Base-by-base conservation (phyloP, 92 coral and sea anemone species). In the Micromussa lordhowensis region DNA sequence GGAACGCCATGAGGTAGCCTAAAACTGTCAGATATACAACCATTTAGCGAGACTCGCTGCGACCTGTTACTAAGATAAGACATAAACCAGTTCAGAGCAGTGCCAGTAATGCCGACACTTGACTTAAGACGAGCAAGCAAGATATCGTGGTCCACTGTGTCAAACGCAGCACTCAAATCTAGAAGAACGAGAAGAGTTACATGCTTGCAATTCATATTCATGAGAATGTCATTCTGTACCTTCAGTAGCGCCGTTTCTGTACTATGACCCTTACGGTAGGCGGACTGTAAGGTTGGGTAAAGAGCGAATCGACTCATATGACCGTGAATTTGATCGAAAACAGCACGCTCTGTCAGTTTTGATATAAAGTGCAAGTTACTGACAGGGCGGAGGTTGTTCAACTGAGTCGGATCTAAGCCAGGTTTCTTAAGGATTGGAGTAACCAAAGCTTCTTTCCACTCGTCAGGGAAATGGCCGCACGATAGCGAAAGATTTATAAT, bases 281-380 rank as follows among this genome's bases (percentile, higher is more conserved):
- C 85, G 29, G 92, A 90, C 69, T 90, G 92, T 48, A 85, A 29
- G 28, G n/a, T 9, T 68, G 76, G 90, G 30, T 35, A 77, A 16
- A 88, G 74, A 18, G 49, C 58, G 29, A 36, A 59, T 16, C 17
- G 22, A 10, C 16, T 51, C 19, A 88, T 68, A 48, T 69, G 68
- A 34, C 38, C 19, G 34, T 38, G 59, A 24, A 88, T 29, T 19
- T 81, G 87, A 68, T 75, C 71, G 18, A 53, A 38, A 53, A 88
- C 91, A 13, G 91, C 91, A 16, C 91, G 44, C 31, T 88, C 87
- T 13, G 83, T 26, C 22, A 88, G 31, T 81, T 88, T 88, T 1
- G 89, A 85, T 55, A 85, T 4, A 38, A 75, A 75, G 5, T 72
- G n/a, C 15, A 54, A 16, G 19, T 54, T 54, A 16, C 58, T 54